Evolutionary conservation across 2,113 vertebrate genomes (phyloP).

Genomic region (Gracilinanus agilis): DNA sequence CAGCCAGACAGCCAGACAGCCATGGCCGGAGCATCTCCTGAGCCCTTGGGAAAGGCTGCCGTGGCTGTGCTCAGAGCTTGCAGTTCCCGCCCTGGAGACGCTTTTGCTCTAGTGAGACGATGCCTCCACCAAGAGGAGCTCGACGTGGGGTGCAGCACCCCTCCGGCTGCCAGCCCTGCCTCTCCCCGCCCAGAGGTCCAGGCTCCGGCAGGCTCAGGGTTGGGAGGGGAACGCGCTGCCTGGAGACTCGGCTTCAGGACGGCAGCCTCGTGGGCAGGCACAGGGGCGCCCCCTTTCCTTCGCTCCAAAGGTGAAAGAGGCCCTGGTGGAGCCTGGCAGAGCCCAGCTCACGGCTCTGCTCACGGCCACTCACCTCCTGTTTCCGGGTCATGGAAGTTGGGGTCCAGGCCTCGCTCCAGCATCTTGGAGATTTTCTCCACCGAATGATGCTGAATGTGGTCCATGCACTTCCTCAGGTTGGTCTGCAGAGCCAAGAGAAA

Average conservation of each 20-base stretch:
- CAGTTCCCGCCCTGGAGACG: background rate
- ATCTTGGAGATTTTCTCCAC: conserved; percentile 93
- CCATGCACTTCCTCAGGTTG: conserved; percentile 96
- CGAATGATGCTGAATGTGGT: conserved; percentile 91
- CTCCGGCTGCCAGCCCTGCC: no score
- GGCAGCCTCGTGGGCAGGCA: background rate
- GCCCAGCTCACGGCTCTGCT: background rate
- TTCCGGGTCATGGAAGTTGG: conserved; percentile 96
- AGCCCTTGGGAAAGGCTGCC: background rate
- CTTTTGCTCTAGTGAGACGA: background rate
- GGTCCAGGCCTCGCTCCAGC: conserved; percentile 95
- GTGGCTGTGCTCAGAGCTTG: no score
- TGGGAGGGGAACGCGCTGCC: no score
- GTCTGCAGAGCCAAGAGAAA: conserved; percentile 82
- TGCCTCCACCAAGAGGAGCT: background rate
- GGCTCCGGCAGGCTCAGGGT: no score
- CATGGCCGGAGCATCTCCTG: background rate
- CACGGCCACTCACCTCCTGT: conserved; percentile 88
- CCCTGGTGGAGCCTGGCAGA: background rate
- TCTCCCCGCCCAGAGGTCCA: no score
- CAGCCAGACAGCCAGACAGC: no score
- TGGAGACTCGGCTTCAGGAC: fast-evolving
- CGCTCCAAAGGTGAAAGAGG: background rate
- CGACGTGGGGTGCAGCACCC: no score
- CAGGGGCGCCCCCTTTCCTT: no score